These are phyloP conservation scores for Poecilia latipinna DNA, from an alignment of 2,113 vertebrate genomes.

Conservation along the genomic window DNA sequence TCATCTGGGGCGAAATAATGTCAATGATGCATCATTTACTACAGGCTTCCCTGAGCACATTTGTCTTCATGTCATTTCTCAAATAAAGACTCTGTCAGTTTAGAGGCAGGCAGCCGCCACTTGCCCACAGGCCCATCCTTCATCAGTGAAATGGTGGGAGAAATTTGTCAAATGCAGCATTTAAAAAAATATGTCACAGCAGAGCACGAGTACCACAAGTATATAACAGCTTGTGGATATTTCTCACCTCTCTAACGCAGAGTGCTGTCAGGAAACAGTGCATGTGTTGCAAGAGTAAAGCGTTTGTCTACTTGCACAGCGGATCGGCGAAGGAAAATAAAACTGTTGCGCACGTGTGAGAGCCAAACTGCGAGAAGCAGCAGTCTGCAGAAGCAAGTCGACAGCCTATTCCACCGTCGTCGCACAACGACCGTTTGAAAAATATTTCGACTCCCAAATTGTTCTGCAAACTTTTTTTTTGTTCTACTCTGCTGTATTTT, in stretches of 20 bases:
- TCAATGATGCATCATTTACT: constrained; percentile 44
- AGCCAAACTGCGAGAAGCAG: constrained; percentile 17
- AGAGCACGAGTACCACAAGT: constrained; percentile 31
- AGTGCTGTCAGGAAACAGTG: constrained; percentile 30
- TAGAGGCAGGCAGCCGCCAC: constrained; percentile 50
- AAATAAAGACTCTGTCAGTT: constrained; percentile 64
- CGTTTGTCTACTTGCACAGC: constrained; percentile 20
- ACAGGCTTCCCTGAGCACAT: constrained; percentile 21
- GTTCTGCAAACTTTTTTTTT: not conserved
- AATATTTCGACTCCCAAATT: too few relatives aligned
- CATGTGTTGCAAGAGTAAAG: constrained; percentile 30
- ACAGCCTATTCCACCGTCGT: not conserved
- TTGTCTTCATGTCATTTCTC: constrained; percentile 54
- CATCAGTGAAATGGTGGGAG: constrained; percentile 68
- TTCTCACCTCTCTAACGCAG: constrained; percentile 38
- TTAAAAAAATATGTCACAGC: constrained; percentile 49
- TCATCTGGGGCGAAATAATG: constrained; percentile 66
- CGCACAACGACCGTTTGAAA: constrained; percentile 12
- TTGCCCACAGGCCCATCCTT: constrained; percentile 56
- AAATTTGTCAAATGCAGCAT: constrained; percentile 64
- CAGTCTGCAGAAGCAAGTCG: constrained; percentile 6
- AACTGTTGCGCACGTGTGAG: not conserved
- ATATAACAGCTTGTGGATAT: constrained; percentile 44
- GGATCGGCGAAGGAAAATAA: constrained; percentile 4
- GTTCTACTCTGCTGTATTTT: not conserved